Percentiles rank a stretch among this genome's conserved stretches.
Conservation (phyloP, 2,888 invertebrate genomes). For the Ectemnius lituratus region DNA sequence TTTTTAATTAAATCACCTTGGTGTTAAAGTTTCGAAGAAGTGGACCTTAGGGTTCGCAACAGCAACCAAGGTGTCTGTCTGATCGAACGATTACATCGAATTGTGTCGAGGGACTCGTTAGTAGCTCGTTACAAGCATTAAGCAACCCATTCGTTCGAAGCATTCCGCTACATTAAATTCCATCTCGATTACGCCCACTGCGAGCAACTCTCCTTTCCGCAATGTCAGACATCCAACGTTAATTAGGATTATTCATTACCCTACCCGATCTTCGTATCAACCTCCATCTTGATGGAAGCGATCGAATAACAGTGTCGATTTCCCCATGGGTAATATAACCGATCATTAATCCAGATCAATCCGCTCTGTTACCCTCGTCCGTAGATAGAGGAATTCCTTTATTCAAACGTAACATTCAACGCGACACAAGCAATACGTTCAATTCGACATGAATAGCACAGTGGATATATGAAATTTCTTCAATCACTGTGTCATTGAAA, state of each 20-base stretch:
- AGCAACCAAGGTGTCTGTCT: constrained; percentile 15
- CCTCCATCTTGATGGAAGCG: too few species aligned
- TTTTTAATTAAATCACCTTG: not conserved
- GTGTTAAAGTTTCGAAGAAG: not conserved
- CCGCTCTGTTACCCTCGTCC: too few species aligned
- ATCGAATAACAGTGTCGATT: too few species aligned
- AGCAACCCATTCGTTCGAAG: constrained; percentile 33
- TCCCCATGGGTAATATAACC: too few species aligned
- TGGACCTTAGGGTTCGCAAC: not conserved
- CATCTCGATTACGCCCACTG: constrained; percentile 26
- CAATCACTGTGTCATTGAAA: too few species aligned
- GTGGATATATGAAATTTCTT: too few species aligned
- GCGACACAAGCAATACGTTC: too few species aligned
- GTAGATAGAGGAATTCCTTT: too few species aligned
- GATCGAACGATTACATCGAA: constrained; percentile 40
- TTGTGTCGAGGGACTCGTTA: constrained; percentile 46
- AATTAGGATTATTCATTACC: constrained; percentile 37
- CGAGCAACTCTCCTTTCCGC: not conserved
- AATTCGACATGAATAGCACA: too few species aligned
- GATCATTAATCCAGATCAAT: too few species aligned
- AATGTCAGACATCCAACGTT: constrained; percentile 7
- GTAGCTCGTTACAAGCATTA: constrained; percentile 48
- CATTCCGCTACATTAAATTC: constrained; percentile 42
- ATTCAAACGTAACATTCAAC: too few species aligned
- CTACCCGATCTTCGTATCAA: too few species aligned